Percentiles rank a stretch among this genome's conserved stretches.
These are phyloP conservation scores for Encarsia formosa DNA, from an alignment of 2,888 invertebrate genomes.

Conservation along the genomic window DNA sequence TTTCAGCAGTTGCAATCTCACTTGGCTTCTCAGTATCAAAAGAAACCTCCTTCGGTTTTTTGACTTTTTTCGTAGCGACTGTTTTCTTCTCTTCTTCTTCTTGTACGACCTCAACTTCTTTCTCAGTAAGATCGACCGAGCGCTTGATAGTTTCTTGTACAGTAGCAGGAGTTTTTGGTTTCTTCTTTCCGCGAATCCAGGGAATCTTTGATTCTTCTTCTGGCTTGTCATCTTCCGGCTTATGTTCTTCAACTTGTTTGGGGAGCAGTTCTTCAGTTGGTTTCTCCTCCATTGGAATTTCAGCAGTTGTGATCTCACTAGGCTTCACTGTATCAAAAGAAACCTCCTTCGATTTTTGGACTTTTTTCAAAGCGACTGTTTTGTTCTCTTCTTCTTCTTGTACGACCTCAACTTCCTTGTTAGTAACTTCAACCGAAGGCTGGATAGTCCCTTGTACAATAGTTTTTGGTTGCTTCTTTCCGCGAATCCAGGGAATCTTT, in stretches of 20 bases:
- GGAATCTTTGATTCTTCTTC: slow-evolving; percentile 33
- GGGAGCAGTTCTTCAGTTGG: slow-evolving; percentile 33
- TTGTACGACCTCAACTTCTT: neutral
- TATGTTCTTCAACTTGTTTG: slow-evolving; percentile 35
- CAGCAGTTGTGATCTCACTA: no score
- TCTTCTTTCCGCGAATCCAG: slow-evolving; percentile 19
- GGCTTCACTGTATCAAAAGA: neutral
- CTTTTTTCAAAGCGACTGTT: neutral
- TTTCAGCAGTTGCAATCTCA: no score
- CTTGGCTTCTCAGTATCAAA: no score
- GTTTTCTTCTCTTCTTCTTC: neutral
- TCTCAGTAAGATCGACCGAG: no score
- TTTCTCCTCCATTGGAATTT: slow-evolving; percentile 21
- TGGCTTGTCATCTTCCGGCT: slow-evolving; percentile 30
- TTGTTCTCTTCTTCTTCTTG: neutral
- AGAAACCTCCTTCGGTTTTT: neutral
- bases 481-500: slow-evolving; percentile 19
- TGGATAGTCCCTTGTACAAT: neutral
- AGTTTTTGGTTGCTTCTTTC: neutral
- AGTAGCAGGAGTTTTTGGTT: neutral
- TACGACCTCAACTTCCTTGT: neutral
- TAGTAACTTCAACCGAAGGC: no score
- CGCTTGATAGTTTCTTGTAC: no score
- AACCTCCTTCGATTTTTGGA: neutral
- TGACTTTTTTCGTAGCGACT: no score